Evolutionary conservation across 2,888 invertebrate genomes (phyloP).

Genomic region (Hoplodrina ambigua): DNA sequence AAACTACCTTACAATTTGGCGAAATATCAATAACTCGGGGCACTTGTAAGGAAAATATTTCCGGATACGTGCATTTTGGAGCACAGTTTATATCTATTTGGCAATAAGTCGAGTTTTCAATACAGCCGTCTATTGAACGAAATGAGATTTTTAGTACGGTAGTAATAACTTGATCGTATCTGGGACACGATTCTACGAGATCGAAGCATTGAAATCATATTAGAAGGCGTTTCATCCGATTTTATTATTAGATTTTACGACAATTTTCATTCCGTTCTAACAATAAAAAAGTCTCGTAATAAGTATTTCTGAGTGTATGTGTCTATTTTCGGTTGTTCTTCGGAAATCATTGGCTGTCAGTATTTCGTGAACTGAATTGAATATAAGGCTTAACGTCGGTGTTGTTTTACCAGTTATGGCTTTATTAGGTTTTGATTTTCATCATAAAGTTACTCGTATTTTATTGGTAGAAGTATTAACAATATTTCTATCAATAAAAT

Average conservation of each 20-base stretch:
- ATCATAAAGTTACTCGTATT: background rate
- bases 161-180: slow-evolving; percentile 76
- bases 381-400: slow-evolving; percentile 9
- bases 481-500: slow-evolving; percentile 12
- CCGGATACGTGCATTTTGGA: slow-evolving; percentile 68
- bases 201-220: slow-evolving; percentile 66
- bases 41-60: slow-evolving; percentile 67
- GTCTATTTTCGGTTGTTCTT: slow-evolving; percentile 34
- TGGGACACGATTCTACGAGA: slow-evolving; percentile 63
- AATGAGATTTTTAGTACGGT: slow-evolving; percentile 78
- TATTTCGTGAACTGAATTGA: slow-evolving; percentile 32
- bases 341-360: slow-evolving; percentile 28
- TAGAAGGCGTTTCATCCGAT: slow-evolving; percentile 63
- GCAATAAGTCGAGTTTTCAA: slow-evolving; percentile 77
- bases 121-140: slow-evolving; percentile 70
- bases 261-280: slow-evolving; percentile 56
- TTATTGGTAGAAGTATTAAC: background rate
- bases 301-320: slow-evolving; percentile 36
- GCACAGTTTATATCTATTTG: slow-evolving; percentile 74
- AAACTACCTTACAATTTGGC: slow-evolving; percentile 62
- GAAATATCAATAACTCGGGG: slow-evolving; percentile 65
- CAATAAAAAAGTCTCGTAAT: slow-evolving; percentile 49
- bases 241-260: slow-evolving; percentile 70
- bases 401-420: slow-evolving; percentile 22
- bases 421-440: slow-evolving; percentile 10